Evolutionary conservation across 1,140 invertebrate species (phyloP).

Genomic region (Caerostris extrusa): DNA sequence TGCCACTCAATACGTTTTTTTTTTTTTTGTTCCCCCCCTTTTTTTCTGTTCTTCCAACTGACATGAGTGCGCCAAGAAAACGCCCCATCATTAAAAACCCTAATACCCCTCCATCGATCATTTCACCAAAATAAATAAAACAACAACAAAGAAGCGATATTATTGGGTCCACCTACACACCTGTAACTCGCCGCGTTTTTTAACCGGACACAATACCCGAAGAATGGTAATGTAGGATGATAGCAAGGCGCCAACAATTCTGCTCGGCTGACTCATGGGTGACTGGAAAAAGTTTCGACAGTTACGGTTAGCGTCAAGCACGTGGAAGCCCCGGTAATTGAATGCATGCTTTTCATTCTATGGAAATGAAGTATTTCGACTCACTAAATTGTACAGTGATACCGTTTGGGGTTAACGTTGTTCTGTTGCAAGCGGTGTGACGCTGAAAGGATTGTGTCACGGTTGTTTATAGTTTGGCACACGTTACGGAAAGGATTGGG

Average conservation of each 20-base stretch:
- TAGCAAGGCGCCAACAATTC: constrained; percentile 5
- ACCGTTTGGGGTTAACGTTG: not conserved
- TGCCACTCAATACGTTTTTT: not conserved
- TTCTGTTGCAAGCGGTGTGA: not conserved
- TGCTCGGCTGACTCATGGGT: not conserved
- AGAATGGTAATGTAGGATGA: not conserved
- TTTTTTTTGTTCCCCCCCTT: not conserved
- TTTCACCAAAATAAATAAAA: not conserved
- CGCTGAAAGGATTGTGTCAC: not conserved
- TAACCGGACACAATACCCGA: constrained; percentile 2
- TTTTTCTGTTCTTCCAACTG: too few relatives aligned
- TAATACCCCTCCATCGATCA: not conserved
- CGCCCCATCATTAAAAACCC: constrained; percentile 13
- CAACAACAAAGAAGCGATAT: not conserved
- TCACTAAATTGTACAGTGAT: not conserved
- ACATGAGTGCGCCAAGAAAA: constrained; percentile 15
- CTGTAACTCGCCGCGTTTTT: not conserved
- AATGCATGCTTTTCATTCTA: constrained; percentile 1
- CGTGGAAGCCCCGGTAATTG: not conserved
- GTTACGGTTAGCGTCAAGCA: not conserved
- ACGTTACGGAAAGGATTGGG: not conserved
- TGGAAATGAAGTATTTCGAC: constrained; percentile 25
- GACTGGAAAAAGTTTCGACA: constrained; percentile 3
- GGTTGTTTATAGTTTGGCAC: too few relatives aligned
- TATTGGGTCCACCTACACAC: constrained; percentile 28